phyloP scores from a whole-genome alignment of 2,113 vertebrate species.

The Elgaria multicarinata region DNA sequence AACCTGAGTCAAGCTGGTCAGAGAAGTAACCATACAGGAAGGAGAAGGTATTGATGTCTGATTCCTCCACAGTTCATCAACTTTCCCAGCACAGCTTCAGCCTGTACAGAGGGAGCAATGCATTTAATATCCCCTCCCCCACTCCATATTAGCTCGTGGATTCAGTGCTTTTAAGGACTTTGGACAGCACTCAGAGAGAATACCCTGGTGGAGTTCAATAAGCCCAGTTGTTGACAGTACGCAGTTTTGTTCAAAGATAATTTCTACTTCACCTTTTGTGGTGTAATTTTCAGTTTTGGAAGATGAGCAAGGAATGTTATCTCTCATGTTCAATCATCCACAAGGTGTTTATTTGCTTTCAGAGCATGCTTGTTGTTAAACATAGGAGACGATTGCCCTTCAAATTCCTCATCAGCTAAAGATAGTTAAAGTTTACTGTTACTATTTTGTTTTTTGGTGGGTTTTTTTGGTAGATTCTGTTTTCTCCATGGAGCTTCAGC shows the following conservation, averaged over 20 bases:
- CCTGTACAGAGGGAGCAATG: neutral
- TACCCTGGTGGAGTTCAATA: neutral
- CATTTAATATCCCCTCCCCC: neutral
- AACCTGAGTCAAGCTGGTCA: neutral
- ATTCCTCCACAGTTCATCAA: neutral
- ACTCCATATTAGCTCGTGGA: neutral
- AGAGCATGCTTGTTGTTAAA: neutral
- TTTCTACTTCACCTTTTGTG: neutral
- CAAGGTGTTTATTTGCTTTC: neutral
- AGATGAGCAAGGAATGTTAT: neutral
- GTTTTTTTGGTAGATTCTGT: neutral
- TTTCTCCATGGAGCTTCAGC: neutral
- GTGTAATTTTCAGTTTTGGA: neutral
- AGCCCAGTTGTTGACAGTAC: neutral
- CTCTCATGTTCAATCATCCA: neutral
- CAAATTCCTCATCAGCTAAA: neutral
- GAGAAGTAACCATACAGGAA: neutral
- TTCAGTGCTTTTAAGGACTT: neutral
- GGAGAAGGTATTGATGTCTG: too few species aligned
- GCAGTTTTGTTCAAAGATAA: constrained; percentile 7
- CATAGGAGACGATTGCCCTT: neutral
- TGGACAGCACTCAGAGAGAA: neutral
- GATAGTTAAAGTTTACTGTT: neutral
- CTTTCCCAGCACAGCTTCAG: neutral
- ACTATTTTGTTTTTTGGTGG: neutral